Base-by-base conservation (phyloP, 2,888 invertebrate genomes). In the Paralinhomoeus sp. region DNA sequence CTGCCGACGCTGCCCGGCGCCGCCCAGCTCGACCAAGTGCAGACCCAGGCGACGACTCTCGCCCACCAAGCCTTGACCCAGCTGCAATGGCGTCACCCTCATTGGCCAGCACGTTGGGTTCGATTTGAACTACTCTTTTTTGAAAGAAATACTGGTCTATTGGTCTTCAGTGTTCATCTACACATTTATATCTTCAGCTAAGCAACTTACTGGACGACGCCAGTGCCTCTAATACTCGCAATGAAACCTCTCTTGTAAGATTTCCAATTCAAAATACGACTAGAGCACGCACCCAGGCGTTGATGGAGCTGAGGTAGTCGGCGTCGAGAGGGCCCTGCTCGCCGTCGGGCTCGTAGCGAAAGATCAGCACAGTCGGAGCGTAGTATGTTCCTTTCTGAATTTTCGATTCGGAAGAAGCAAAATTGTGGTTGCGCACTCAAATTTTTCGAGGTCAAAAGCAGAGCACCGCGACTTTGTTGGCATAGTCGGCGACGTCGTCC, bases 11-110 rank as follows among this genome's bases (percentile, higher is more conserved):
- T n/a, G n/a, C n/a, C n/a, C n/a, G n/a, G n/a, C n/a, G n/a, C n/a
- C n/a, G 22, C 54, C 54, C 37, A 55, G 45, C 20, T 55, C 56
- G 35, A 54, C 53, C 36, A 54, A 51, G 23, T 56, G 55, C 20
- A 56, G 51, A 36, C 54, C 54, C 17, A 55, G 48, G 12, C 49
- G 46, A 22, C 51, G 50, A 39, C 54, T 55, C 38, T 55, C 56
- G 7, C 48, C 45, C 17, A 52, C 42, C 22, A 55, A 49, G 24
- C 56, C 57, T 37, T 57, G 55, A 17, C 53, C 51, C 18, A 56
- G 49, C 55, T 54, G 45, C 43, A 53, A 43, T 24, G 35, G 41
- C 15, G 24, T 13, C 18, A 18, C 9, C 7, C 15, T 41, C n/a
- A n/a, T 42, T 20, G 22, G 22, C 2, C 9, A 33, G 20, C 1